A percentile compares a stretch with the other conserved stretches of the same genome.
phyloP scores from a whole-genome alignment of 1,140 invertebrate genomes.

The Drosophila lacteicornis region DNA sequence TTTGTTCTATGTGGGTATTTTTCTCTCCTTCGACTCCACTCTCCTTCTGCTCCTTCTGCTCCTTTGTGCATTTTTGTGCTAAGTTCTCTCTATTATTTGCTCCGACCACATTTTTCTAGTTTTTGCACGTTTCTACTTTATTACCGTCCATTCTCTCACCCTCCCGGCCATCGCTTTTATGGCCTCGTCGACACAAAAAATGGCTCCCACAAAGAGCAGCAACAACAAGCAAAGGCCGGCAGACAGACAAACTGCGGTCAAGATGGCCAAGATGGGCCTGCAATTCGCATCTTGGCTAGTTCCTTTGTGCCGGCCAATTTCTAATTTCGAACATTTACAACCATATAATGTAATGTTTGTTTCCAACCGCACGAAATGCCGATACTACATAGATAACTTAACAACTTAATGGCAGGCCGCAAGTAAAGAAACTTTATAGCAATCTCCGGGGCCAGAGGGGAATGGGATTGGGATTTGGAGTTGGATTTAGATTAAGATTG shows the following conservation, averaged over 20 bases:
- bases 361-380: conserved; percentile 65
- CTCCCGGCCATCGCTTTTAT: conserved; percentile 59
- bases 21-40: conserved; percentile 5
- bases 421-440: conserved; percentile 63
- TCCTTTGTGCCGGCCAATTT: conserved; percentile 58
- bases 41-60: conserved; percentile 6
- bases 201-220: conserved; percentile 27
- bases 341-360: conserved; percentile 78
- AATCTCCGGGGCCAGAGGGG: conserved; percentile 15
- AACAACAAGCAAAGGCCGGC: conserved; percentile 39
- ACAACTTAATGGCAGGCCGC: conserved; percentile 80
- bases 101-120: conserved; percentile 79
- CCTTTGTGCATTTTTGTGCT: conserved; percentile 72
- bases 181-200: conserved; percentile 56
- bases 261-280: conserved; percentile 30
- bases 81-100: conserved; percentile 77
- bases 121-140: conserved; percentile 83
- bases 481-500: neutral
- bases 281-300: conserved; percentile 5
- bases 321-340: conserved; percentile 76
- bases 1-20: conserved; percentile 17
- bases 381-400: conserved; percentile 75
- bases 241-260: conserved; percentile 66
- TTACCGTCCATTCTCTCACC: conserved; percentile 61
- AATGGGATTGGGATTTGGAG: conserved; percentile 11